phyloP scores from a whole-genome alignment of 2,113 vertebrate species.

The Pyxicephalus adspersus region DNA sequence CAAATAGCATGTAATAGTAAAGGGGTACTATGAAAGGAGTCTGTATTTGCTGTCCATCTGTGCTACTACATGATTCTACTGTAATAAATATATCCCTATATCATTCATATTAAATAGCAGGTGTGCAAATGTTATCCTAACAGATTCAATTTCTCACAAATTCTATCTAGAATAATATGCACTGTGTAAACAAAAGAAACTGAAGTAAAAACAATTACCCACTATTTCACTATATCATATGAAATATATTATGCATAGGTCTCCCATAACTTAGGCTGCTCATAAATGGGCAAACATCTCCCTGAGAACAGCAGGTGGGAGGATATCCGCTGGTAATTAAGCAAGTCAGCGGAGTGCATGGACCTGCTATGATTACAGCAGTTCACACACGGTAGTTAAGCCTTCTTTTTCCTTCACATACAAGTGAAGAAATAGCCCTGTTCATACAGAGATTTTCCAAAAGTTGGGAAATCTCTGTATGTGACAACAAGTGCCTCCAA shows the following conservation, averaged over 20 bases:
- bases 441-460: background rate
- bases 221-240: slow-evolving; percentile 13
- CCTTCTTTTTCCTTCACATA: background rate
- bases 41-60: background rate
- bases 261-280: background rate
- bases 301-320: too few relatives aligned
- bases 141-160: background rate
- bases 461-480: too few relatives aligned
- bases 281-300: too few relatives aligned
- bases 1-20: background rate
- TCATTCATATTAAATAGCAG: background rate
- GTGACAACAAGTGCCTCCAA: too few relatives aligned
- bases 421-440: background rate
- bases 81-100: background rate
- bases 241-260: slow-evolving; percentile 2
- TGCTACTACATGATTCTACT: background rate
- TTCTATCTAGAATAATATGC: background rate
- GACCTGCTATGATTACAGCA: background rate
- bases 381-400: background rate
- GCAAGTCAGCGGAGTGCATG: background rate
- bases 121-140: slow-evolving; percentile 2
- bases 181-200: background rate
- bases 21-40: background rate
- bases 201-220: background rate
- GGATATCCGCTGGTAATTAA: too few relatives aligned